These are phyloP conservation scores for Alloscopus bannaensis DNA, from an alignment of 2,888 invertebrate species.

Conservation along the genomic window DNA sequence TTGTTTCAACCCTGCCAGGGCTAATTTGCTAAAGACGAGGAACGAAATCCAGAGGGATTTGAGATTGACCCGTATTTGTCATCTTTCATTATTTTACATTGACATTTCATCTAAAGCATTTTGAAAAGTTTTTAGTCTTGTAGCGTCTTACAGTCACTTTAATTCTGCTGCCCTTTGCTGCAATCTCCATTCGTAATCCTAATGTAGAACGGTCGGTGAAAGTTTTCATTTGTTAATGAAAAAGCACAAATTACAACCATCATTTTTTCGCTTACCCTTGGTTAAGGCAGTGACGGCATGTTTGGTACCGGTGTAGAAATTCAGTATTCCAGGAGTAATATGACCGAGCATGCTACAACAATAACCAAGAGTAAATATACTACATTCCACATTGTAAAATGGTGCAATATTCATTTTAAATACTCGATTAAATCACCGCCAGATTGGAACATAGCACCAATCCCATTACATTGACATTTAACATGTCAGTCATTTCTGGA, in stretches of 20 bases:
- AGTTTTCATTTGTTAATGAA: too few relatives aligned
- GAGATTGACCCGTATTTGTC: too few relatives aligned
- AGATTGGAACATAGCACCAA: slow-evolving; percentile 57
- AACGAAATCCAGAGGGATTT: too few relatives aligned
- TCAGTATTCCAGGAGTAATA: slow-evolving; percentile 72
- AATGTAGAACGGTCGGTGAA: too few relatives aligned
- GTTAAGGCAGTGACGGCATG: slow-evolving; percentile 79
- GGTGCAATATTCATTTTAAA: background rate
- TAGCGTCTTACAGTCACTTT: slow-evolving; percentile 74
- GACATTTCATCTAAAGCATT: background rate
- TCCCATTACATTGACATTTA: slow-evolving; percentile 62
- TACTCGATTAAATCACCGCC: slow-evolving; percentile 37
- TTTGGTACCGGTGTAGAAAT: slow-evolving; percentile 79
- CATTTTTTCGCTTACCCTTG: slow-evolving; percentile 72
- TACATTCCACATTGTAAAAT: background rate
- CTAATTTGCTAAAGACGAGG: slow-evolving; percentile 68
- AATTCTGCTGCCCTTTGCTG: slow-evolving; percentile 76
- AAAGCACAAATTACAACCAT: too few relatives aligned
- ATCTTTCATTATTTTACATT: too few relatives aligned
- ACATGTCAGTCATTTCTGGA: slow-evolving; percentile 61
- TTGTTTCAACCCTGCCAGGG: slow-evolving; percentile 71
- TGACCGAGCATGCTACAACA: slow-evolving; percentile 75
- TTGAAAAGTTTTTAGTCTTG: background rate
- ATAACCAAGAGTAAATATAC: background rate
- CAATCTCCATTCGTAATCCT: slow-evolving; percentile 78